Conservation (phyloP, 2,797 vertebrate genomes). For the Trachurus trachurus region DNA sequence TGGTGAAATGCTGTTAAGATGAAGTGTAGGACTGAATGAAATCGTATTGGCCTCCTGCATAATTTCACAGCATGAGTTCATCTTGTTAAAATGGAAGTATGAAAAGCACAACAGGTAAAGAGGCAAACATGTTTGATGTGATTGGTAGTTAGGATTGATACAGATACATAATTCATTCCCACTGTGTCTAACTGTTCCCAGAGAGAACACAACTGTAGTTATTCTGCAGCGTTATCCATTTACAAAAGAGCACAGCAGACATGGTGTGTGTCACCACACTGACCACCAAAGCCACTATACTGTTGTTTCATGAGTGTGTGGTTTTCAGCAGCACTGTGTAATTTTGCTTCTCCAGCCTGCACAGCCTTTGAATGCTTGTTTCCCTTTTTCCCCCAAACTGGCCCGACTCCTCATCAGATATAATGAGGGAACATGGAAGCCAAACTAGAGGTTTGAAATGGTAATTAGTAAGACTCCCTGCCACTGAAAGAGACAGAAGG, state of each 20-base stretch:
- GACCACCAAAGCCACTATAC: constrained; percentile 33
- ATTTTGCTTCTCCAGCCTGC: constrained; percentile 49
- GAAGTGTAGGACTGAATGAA: constrained; percentile 35
- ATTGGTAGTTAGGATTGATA: constrained; percentile 32
- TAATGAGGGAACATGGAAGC: constrained; percentile 77
- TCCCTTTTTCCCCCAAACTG: constrained; percentile 46
- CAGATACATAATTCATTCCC: constrained; percentile 58
- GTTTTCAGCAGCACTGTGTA: constrained; percentile 51
- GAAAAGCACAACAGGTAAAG: constrained; percentile 60
- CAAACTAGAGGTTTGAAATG: constrained; percentile 79
- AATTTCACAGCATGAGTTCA: constrained; percentile 51
- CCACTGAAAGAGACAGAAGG: constrained; percentile 58
- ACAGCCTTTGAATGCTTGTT: constrained; percentile 51
- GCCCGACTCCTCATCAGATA: constrained; percentile 67
- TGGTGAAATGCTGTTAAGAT: constrained; percentile 40
- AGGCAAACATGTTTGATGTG: constrained; percentile 24
- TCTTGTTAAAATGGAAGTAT: constrained; percentile 30
- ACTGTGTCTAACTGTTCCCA: constrained; percentile 20
- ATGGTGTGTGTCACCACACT: constrained; percentile 8
- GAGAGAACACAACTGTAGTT: constrained; percentile 28
- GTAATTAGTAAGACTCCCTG: constrained; percentile 78
- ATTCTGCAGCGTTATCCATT: constrained; percentile 19
- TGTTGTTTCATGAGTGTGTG: constrained; percentile 49
- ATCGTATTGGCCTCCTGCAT: constrained; percentile 34
- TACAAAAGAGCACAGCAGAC: constrained; percentile 7